Percentiles rank a stretch among this genome's conserved stretches.
These are phyloP conservation scores for Caenorhabditis plicata DNA, from an alignment of 2,888 invertebrate species.

Conservation along the genomic window DNA sequence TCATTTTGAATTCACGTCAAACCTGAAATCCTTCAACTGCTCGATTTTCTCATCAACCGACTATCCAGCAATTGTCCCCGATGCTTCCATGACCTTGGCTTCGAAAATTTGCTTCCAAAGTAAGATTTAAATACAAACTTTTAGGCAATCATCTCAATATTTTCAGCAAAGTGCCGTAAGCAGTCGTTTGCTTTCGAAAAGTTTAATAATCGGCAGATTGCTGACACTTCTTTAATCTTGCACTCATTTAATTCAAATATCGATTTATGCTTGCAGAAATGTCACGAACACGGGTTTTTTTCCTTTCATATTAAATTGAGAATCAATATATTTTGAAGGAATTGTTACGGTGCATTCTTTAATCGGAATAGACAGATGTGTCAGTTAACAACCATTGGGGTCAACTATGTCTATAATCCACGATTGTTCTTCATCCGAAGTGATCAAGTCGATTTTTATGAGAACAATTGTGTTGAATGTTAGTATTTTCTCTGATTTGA, in stretches of 20 bases:
- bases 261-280: constrained; percentile 41
- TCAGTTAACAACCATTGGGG: constrained; percentile 39
- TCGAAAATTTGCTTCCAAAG: constrained; percentile 29
- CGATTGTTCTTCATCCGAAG: constrained; percentile 35
- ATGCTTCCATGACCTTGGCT: constrained; percentile 9
- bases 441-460: constrained; percentile 47
- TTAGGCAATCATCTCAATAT: neutral
- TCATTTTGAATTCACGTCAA: no score
- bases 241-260: constrained; percentile 20
- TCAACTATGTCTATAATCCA: constrained; percentile 52
- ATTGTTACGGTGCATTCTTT: constrained; percentile 43
- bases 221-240: constrained; percentile 13
- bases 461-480: constrained; percentile 52
- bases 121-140: constrained; percentile 4
- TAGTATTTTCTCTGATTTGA: constrained; percentile 5
- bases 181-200: constrained; percentile 39
- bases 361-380: constrained; percentile 26
- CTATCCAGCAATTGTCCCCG: no score
- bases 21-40: no score
- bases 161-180: constrained; percentile 25
- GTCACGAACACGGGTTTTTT: constrained; percentile 20
- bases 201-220: constrained; percentile 10
- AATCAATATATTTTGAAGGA: neutral
- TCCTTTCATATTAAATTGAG: neutral
- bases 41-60: no score